Conservation (phyloP, 37 sponge, comb jelly and placozoan genomes). For the Geodia barretti region DNA sequence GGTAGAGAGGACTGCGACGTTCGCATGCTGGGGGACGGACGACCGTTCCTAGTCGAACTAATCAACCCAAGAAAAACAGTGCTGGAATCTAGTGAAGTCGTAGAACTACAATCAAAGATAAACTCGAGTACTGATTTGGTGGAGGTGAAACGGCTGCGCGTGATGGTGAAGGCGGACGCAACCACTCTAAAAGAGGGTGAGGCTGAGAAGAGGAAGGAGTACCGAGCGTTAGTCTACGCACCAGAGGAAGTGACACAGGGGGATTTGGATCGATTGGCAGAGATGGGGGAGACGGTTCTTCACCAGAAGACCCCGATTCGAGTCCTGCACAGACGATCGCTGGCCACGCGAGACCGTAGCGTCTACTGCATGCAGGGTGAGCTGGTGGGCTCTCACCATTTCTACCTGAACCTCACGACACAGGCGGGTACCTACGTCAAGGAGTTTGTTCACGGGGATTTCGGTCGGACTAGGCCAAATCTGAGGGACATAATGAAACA, state of each 20-base stretch:
- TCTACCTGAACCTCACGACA: conserved; percentile 68
- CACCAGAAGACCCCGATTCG: conserved; percentile 94
- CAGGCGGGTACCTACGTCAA: conserved; percentile 98
- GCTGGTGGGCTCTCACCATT: conserved; percentile 67
- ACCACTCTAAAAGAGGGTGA: conserved; percentile 87
- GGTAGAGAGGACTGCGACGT: conserved; percentile 98
- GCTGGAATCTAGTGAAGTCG: conserved; percentile 1
- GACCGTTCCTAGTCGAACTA: conserved; percentile 88
- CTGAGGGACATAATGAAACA: conserved; percentile 67
- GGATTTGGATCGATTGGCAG: conserved; percentile 30
- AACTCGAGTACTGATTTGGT: conserved; percentile 55
- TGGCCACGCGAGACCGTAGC: conserved; percentile 56
- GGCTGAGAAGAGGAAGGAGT: conserved; percentile 84
- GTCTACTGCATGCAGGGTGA: conserved; percentile 55
- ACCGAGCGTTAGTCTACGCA: conserved; percentile 75
- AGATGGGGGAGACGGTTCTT: conserved; percentile 50
- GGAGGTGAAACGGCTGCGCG: conserved; percentile 42
- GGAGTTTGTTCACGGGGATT: conserved; percentile 99
- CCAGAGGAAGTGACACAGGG: conserved; percentile 24
- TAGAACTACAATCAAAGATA: conserved; percentile 44
- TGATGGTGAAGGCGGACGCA: conserved; percentile 45
- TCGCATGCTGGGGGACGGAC: conserved; percentile 92
- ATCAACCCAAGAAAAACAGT: conserved; percentile 63
- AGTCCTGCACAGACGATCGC: conserved; percentile 90
- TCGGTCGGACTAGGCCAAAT: conserved; percentile 91